Evolutionary conservation across 2,888 invertebrate species (phyloP).

Genomic region (Uropetala carovei): DNA sequence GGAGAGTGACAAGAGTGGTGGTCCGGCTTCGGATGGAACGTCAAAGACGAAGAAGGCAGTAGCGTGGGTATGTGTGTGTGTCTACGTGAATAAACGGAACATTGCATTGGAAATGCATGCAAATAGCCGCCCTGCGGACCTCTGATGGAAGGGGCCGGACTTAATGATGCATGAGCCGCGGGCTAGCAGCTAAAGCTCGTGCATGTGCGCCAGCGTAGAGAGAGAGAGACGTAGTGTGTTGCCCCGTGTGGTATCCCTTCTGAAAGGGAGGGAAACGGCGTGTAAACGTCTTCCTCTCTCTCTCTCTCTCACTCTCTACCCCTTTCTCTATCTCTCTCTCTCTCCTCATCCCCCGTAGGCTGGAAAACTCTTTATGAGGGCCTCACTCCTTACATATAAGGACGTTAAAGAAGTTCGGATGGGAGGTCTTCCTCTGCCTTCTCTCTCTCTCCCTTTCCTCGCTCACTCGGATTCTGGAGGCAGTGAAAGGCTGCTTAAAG

Average conservation of each 20-base stretch:
- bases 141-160: neutral
- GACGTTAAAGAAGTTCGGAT: neutral
- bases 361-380: conserved; percentile 15
- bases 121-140: conserved; percentile 9
- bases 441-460: too few relatives aligned
- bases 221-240: neutral
- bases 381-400: neutral
- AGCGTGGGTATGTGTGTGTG: neutral
- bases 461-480: neutral
- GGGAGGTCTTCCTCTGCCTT: neutral
- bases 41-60: conserved; percentile 14
- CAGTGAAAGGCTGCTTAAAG: conserved; percentile 43
- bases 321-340: neutral
- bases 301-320: neutral
- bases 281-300: neutral
- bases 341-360: neutral
- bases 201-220: neutral
- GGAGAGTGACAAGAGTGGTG: too few relatives aligned
- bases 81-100: conserved; percentile 28
- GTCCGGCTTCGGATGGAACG: neutral
- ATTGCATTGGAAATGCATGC: conserved; percentile 29
- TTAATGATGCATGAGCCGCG: conserved; percentile 58
- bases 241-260: neutral
- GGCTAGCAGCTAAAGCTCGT: neutral
- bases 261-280: neutral